Evolutionary conservation across 2,888 invertebrate species (phyloP).

Genomic region (Hypomecis punctinalis): DNA sequence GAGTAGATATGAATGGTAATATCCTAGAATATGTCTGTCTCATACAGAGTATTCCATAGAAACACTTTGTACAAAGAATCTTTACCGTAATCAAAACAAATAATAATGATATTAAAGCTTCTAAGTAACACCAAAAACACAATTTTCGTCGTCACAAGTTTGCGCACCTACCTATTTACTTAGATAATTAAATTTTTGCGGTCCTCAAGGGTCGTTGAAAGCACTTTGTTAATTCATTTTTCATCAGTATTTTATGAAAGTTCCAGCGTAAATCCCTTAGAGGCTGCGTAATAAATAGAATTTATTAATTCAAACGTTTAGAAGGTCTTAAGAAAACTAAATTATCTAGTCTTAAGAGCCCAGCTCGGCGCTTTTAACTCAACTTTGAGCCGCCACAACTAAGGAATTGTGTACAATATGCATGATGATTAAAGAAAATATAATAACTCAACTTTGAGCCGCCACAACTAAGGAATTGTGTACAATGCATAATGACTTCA

Average conservation of each 20-base stretch:
- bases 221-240: conserved; percentile 52
- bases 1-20: no score
- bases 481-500: no score
- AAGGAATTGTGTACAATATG: no score
- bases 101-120: conserved; percentile 25
- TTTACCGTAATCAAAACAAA: conserved; percentile 21
- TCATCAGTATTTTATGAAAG: conserved; percentile 48
- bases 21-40: no score
- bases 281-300: conserved; percentile 29
- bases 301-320: conserved; percentile 24
- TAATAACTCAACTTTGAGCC: no score
- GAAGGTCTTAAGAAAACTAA: conserved; percentile 17
- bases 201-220: conserved; percentile 44
- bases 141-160: conserved; percentile 42
- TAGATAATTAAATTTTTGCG: conserved; percentile 49
- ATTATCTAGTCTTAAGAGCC: conserved; percentile 7
- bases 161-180: conserved; percentile 41
- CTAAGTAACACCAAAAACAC: conserved; percentile 38
- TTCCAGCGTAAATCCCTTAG: conserved; percentile 38
- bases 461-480: no score
- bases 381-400: no score
- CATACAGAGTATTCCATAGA: no score
- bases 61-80: neutral
- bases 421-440: no score
- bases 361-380: no score